Evolutionary conservation across 2,888 invertebrate species (phyloP).

Genomic region (Eristalis intricaria): DNA sequence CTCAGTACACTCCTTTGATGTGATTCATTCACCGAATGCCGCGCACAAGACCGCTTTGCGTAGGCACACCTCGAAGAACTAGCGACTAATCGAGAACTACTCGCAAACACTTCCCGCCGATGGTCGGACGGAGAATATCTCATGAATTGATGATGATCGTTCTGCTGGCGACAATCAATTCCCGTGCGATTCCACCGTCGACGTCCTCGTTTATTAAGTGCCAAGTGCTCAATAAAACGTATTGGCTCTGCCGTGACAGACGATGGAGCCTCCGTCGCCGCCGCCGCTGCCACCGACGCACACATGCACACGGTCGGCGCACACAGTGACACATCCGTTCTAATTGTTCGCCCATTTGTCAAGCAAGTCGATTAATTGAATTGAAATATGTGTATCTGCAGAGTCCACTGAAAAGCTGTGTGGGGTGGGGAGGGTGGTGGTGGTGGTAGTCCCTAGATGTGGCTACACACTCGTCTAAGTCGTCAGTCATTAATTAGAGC

Average conservation of each 20-base stretch:
- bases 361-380: constrained; percentile 59
- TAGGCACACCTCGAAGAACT: background rate
- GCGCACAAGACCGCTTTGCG: background rate
- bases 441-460: background rate
- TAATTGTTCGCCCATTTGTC: constrained; percentile 62
- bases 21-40: constrained; percentile 19
- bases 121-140: constrained; percentile 16
- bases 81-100: background rate
- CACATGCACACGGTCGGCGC: background rate
- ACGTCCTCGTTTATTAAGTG: constrained; percentile 50
- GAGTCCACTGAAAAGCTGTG: background rate
- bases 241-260: background rate
- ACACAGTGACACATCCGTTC: constrained; percentile 29
- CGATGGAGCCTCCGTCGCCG: background rate
- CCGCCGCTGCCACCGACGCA: background rate
- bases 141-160: constrained; percentile 41
- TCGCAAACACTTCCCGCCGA: background rate
- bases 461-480: background rate
- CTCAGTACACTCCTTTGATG: background rate
- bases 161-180: constrained; percentile 23
- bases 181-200: constrained; percentile 30
- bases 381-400: constrained; percentile 53
- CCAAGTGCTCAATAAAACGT: constrained; percentile 47
- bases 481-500: constrained; percentile 47
- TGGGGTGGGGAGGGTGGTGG: background rate